Percentiles rank a stretch among this genome's conserved stretches.
These are phyloP conservation scores for Agriopis leucophaearia DNA, from an alignment of 2,888 invertebrate species.

Conservation along the genomic window DNA sequence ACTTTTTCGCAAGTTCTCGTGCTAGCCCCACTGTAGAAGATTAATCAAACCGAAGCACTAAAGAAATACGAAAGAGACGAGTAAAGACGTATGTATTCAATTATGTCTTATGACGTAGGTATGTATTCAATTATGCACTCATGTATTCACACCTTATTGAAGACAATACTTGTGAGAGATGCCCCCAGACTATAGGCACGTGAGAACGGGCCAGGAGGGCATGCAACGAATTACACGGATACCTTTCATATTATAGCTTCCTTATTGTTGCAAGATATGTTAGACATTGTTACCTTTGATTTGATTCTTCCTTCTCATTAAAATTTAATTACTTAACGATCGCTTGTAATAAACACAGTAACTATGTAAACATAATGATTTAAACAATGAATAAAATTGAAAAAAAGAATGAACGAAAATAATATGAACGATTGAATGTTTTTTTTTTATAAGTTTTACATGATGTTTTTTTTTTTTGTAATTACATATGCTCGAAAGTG, in stretches of 20 bases:
- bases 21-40: too few species aligned
- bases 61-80: too few species aligned
- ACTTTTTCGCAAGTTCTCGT: too few species aligned
- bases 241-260: constrained; percentile 42
- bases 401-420: too few species aligned
- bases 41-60: too few species aligned
- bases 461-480: too few species aligned
- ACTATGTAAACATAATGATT: neutral
- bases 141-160: neutral
- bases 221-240: constrained; percentile 56
- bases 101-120: too few species aligned
- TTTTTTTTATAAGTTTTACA: too few species aligned
- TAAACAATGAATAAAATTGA: neutral
- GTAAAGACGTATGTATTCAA: too few species aligned
- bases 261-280: constrained; percentile 10
- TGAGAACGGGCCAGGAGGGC: constrained; percentile 67
- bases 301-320: constrained; percentile 17
- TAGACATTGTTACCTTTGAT: constrained; percentile 6
- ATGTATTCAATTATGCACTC: too few species aligned
- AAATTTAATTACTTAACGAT: neutral
- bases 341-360: neutral
- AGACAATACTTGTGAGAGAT: constrained; percentile 44
- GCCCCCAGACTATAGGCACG: constrained; percentile 38
- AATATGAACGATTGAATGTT: too few species aligned
- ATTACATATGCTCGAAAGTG: too few species aligned